Percentiles rank a stretch among this genome's conserved stretches.
These are phyloP conservation scores for Asarcornis scutulata DNA, from an alignment of 2,113 vertebrate species.

Conservation along the genomic window DNA sequence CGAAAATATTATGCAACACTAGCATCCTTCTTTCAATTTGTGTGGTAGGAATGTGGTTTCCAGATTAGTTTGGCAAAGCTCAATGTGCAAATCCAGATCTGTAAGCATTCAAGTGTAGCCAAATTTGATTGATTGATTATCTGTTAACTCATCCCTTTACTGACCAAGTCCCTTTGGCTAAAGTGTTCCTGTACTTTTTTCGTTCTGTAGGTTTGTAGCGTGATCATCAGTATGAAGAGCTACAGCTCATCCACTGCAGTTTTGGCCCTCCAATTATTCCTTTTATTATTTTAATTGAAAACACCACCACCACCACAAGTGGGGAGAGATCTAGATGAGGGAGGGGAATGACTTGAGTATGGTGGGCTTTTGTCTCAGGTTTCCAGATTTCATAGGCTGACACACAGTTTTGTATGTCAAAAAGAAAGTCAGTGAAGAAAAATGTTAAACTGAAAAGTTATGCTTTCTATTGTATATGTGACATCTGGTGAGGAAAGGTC, in stretches of 20 bases:
- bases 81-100: neutral
- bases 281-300: neutral
- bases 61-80: neutral
- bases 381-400: neutral
- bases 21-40: neutral
- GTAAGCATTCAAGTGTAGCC: neutral
- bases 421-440: neutral
- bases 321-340: neutral
- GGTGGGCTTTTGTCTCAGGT: neutral
- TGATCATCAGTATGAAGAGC: neutral
- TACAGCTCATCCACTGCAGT: neutral
- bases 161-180: neutral
- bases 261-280: neutral
- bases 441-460: neutral
- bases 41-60: neutral
- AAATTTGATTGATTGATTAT: neutral
- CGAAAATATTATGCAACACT: neutral
- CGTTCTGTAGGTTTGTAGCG: neutral
- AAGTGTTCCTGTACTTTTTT: neutral
- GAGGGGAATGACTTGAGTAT: neutral
- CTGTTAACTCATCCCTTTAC: rapidly evolving
- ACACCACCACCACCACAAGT: too few relatives aligned
- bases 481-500: neutral
- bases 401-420: neutral
- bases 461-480: neutral